These are phyloP conservation scores for Ciconia maguari DNA, from an alignment of 2,113 vertebrate genomes.

Conservation along the genomic window DNA sequence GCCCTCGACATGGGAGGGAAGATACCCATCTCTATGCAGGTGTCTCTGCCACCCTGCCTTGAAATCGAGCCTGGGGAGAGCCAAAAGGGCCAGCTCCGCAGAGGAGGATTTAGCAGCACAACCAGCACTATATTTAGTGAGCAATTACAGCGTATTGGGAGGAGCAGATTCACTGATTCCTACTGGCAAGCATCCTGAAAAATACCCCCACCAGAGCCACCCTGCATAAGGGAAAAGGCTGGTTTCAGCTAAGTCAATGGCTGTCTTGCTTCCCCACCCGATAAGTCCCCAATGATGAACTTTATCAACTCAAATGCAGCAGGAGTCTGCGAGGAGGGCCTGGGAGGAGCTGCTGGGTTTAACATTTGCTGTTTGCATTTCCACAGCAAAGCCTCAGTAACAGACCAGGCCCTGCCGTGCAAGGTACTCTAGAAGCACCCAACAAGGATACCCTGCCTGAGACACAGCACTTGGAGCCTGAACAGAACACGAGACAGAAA, in stretches of 20 bases:
- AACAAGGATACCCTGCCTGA: not conserved
- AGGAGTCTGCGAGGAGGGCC: not conserved
- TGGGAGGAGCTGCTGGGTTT: not conserved
- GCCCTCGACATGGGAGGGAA: not conserved
- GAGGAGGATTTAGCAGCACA: not conserved
- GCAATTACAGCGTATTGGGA: not conserved
- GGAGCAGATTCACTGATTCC: not conserved
- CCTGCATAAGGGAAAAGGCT: not conserved
- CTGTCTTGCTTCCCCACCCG: not conserved
- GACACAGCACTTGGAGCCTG: not conserved
- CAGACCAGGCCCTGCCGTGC: not conserved
- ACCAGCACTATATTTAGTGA: not conserved
- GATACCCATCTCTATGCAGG: rapidly evolving
- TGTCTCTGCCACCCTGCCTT: not conserved
- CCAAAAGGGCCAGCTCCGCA: not conserved
- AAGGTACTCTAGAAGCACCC: not conserved
- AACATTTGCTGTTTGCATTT: not conserved
- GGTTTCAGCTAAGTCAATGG: not conserved
- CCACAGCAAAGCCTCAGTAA: not conserved
- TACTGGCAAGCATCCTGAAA: not conserved
- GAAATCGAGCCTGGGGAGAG: not conserved
- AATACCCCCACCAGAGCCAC: not conserved
- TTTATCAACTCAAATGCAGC: not conserved
- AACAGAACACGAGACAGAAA: not conserved
- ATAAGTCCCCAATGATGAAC: not conserved